phyloP scores from a whole-genome alignment of 2,113 vertebrate genomes.

The Plecotus auritus region DNA sequence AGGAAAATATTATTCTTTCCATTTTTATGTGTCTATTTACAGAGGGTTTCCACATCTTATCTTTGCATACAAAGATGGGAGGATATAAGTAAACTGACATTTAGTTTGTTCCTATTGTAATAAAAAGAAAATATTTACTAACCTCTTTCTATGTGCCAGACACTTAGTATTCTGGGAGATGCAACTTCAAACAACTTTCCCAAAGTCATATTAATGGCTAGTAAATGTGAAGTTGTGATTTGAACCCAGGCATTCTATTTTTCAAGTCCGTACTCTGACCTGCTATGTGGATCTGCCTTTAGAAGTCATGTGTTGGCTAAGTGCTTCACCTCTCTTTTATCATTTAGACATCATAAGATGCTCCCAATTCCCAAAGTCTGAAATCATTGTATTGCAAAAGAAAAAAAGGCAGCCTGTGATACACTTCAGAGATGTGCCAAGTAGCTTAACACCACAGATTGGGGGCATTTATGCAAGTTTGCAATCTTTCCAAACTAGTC shows the following conservation, averaged over 20 bases:
- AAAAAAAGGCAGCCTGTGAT: not conserved
- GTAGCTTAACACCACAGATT: not conserved
- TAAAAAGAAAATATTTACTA: not conserved
- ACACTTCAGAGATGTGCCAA: not conserved
- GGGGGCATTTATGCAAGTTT: not conserved
- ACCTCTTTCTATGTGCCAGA: not conserved
- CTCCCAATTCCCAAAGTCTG: not conserved
- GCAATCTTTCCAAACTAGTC: not conserved
- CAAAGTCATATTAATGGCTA: not conserved
- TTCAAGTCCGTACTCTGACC: not conserved
- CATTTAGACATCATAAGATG: not conserved
- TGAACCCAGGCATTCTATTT: not conserved
- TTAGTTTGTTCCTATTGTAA: not conserved
- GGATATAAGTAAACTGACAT: not conserved
- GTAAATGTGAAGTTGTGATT: not conserved
- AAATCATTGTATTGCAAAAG: not conserved
- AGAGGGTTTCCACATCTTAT: not conserved
- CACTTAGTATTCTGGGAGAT: not conserved
- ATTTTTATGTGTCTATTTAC: not conserved
- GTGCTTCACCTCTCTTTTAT: not conserved
- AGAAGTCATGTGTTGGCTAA: not conserved
- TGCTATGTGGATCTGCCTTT: not conserved
- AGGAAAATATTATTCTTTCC: not conserved
- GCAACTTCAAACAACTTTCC: not conserved
- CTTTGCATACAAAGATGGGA: not conserved